Percentiles rank a stretch among this genome's conserved stretches.
Evolutionary conservation across 2,888 invertebrate genomes (phyloP).

Genomic region (Drosophila nr. perissopoda): DNA sequence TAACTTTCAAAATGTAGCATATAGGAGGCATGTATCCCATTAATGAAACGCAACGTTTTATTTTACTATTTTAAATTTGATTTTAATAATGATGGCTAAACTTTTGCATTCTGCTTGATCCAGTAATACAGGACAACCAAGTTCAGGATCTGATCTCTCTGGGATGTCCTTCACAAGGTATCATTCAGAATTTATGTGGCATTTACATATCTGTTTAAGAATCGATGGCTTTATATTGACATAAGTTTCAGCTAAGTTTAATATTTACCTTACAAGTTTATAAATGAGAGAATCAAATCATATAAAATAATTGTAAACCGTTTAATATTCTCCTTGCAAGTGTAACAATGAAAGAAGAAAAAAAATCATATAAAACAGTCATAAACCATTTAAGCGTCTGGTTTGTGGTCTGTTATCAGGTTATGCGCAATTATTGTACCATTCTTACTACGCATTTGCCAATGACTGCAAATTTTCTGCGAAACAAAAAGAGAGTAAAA

Average conservation of each 20-base stretch:
- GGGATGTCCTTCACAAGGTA: not conserved
- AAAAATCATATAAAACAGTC: not conserved
- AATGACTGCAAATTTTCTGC: slow-evolving; percentile 39
- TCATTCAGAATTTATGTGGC: not conserved
- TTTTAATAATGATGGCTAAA: too few species aligned
- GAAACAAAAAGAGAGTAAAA: slow-evolving; percentile 54
- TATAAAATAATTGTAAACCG: too few species aligned
- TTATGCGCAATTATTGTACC: not conserved
- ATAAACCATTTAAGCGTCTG: not conserved
- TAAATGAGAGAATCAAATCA: too few species aligned
- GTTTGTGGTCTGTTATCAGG: not conserved
- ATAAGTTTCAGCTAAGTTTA: not conserved
- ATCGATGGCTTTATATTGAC: not conserved
- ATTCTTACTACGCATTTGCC: slow-evolving; percentile 23
- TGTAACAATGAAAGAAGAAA: not conserved
- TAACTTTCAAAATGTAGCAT: not conserved
- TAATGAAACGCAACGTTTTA: not conserved
- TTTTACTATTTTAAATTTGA: too few species aligned
- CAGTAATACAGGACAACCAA: not conserved
- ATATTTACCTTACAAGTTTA: not conserved
- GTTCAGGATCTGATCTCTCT: not conserved
- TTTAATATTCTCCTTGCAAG: too few species aligned
- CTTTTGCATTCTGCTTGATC: not conserved
- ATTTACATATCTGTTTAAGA: not conserved
- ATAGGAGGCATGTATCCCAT: not conserved